Percentiles rank a stretch among this genome's conserved stretches.
Conservation (phyloP, 2,888 invertebrate species). For the Baccha elongata region DNA sequence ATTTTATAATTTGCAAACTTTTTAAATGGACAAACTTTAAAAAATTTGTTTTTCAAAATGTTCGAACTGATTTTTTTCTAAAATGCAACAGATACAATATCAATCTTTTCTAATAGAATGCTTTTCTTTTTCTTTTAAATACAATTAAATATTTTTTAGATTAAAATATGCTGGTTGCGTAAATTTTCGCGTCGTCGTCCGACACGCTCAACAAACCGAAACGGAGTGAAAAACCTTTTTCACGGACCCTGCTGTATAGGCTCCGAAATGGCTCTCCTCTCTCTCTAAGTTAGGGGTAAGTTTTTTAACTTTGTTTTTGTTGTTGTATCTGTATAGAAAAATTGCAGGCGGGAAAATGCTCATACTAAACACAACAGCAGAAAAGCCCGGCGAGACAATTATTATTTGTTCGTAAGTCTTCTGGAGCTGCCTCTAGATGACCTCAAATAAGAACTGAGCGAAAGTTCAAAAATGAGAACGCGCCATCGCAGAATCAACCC, state of each 20-base stretch:
- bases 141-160: neutral
- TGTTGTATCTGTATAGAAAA: neutral
- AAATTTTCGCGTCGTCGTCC: constrained; percentile 74
- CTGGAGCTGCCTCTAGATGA: constrained; percentile 6
- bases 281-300: constrained; percentile 29
- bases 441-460: constrained; percentile 41
- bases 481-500: constrained; percentile 43
- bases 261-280: neutral
- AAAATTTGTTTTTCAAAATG: neutral
- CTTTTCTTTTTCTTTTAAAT: constrained; percentile 6
- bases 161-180: constrained; percentile 46
- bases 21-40: neutral
- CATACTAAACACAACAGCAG: neutral
- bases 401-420: neutral
- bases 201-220: constrained; percentile 77
- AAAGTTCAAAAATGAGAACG: constrained; percentile 28
- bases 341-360: constrained; percentile 33
- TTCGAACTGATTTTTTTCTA: neutral
- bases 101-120: constrained; percentile 10
- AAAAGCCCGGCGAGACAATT: constrained; percentile 41
- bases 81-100: constrained; percentile 55
- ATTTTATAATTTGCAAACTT: neutral
- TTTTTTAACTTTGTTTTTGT: constrained; percentile 1
- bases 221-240: constrained; percentile 77
- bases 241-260: constrained; percentile 37